A percentile compares a stretch with the other conserved stretches of the same genome.
Evolutionary conservation across 2,888 invertebrate species (phyloP).

Genomic region (Chrysolina americana): DNA sequence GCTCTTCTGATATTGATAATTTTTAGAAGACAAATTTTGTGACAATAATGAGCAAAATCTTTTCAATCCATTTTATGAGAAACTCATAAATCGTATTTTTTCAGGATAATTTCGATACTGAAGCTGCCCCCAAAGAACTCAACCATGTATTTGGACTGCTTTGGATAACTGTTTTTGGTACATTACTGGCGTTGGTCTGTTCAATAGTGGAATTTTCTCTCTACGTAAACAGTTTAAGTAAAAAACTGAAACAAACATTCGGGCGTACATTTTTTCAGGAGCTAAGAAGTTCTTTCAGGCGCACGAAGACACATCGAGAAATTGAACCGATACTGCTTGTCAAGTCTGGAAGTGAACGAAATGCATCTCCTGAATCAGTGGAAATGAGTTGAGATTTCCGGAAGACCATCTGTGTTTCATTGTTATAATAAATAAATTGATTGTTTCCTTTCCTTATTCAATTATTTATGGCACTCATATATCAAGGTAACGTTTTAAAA

Average conservation of each 20-base stretch:
- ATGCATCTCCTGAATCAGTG: constrained; percentile 20
- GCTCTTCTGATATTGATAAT: too few species aligned
- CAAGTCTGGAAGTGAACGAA: constrained; percentile 20
- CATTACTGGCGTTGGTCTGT: constrained; percentile 76
- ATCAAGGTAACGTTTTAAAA: too few species aligned
- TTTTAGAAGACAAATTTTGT: too few species aligned
- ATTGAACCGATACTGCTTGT: not conserved
- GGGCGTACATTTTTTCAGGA: constrained; percentile 33
- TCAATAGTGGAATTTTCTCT: constrained; percentile 80
- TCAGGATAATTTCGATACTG: constrained; percentile 66
- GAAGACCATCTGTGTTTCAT: not conserved
- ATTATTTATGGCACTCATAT: too few species aligned
- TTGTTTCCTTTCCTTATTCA: too few species aligned
- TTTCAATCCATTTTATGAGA: not conserved
- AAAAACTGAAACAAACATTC: constrained; percentile 35
- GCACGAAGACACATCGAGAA: not conserved
- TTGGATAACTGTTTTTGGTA: constrained; percentile 80
- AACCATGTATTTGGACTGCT: constrained; percentile 88
- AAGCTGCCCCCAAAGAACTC: constrained; percentile 76
- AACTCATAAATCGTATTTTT: constrained; percentile 31
- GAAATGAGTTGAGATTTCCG: constrained; percentile 11
- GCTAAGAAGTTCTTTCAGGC: constrained; percentile 4
- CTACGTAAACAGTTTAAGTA: constrained; percentile 65
- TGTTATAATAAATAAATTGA: too few species aligned
- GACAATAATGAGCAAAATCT: not conserved